phyloP scores from a whole-genome alignment of 2,888 invertebrate genomes.

The Pyralis farinalis region DNA sequence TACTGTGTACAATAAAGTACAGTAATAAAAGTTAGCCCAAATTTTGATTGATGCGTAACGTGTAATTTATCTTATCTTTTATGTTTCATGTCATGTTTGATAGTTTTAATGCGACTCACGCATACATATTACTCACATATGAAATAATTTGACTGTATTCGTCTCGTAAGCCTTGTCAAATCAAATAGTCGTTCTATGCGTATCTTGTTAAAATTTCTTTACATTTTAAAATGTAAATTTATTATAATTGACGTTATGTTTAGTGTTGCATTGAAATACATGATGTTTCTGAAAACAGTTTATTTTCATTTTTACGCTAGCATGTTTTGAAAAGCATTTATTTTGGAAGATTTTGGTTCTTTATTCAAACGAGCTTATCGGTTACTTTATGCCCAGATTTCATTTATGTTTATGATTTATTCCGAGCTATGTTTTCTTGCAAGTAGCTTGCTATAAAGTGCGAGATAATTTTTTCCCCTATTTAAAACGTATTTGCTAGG shows the following conservation, averaged over 20 bases:
- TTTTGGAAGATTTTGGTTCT: conserved; percentile 75
- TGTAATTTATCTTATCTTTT: no score
- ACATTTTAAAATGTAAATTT: conserved; percentile 49
- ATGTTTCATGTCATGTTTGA: no score
- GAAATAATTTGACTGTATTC: no score
- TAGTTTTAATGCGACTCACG: no score
- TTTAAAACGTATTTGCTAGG: conserved; percentile 1
- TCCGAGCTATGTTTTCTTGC: conserved; percentile 57
- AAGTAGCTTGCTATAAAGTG: conserved; percentile 49
- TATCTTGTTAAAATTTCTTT: conserved; percentile 23
- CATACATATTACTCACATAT: no score
- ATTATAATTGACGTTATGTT: conserved; percentile 61
- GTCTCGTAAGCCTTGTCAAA: no score
- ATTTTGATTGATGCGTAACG: no score
- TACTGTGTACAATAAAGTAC: no score
- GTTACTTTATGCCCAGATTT: conserved; percentile 31
- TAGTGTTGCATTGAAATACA: conserved; percentile 72
- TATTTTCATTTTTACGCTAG: conserved; percentile 48
- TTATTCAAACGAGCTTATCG: conserved; percentile 32
- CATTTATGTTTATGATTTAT: conserved; percentile 28
- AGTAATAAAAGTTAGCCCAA: no score
- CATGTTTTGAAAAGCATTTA: conserved; percentile 63
- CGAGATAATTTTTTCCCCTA: conserved; percentile 15
- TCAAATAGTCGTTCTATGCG: no score
- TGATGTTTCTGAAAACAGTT: conserved; percentile 55